Conservation (phyloP, 2,113 vertebrate genomes). For the cat (Felis catus) region F.catus_Fca126_mat1.0 CM031421.1:86826001-86826500, state of each 20-base stretch:
- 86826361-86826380: neutral
- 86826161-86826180: neutral
- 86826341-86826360: neutral
- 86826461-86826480: neutral
- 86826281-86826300: neutral
- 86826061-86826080: neutral
- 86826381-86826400: neutral
- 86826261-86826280: neutral
- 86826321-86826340: neutral
- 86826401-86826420: neutral
- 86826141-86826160: neutral
- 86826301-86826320: constrained; percentile 12
- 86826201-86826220: neutral
- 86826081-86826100: neutral
- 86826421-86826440: neutral
- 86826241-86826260: neutral
- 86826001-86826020: neutral
- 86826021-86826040: neutral
- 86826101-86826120: neutral
- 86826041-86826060: neutral
- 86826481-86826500: neutral
- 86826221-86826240: neutral
- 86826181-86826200: neutral
- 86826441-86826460: neutral
- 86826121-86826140: neutral